Evolutionary conservation across 2,888 invertebrate species (phyloP).

Genomic region (Ormyrus pomaceus): DNA sequence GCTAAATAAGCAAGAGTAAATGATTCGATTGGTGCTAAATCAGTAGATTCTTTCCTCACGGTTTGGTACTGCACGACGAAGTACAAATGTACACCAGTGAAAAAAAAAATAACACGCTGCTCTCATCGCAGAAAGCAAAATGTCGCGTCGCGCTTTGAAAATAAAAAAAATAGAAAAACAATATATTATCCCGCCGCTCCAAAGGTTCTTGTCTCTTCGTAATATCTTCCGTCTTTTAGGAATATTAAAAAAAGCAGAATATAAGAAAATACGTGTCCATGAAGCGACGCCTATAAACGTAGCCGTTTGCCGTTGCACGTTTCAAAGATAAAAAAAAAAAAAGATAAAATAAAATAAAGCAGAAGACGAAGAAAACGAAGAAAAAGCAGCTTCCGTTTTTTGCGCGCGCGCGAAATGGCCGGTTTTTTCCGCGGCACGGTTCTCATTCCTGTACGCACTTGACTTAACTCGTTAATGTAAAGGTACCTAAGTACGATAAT

Average conservation of each 20-base stretch:
- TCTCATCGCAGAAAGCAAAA: background rate
- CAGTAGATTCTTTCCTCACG: slow-evolving; percentile 34
- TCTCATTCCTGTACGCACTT: slow-evolving; percentile 50
- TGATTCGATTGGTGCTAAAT: slow-evolving; percentile 58
- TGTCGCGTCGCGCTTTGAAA: slow-evolving; percentile 23
- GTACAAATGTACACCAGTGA: slow-evolving; percentile 2
- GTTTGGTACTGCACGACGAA: slow-evolving; percentile 17
- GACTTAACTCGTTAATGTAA: background rate
- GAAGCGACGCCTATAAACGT: slow-evolving; percentile 10
- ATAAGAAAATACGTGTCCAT: background rate
- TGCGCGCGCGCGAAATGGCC: slow-evolving; percentile 11
- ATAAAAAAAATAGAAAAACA: no score
- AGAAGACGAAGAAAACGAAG: background rate
- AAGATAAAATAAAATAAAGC: background rate
- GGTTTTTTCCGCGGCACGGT: slow-evolving; percentile 41
- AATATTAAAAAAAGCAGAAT: background rate
- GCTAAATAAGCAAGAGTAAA: slow-evolving; percentile 16
- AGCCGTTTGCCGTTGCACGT: slow-evolving; percentile 41
- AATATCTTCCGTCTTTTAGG: background rate
- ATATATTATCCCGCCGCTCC: background rate
- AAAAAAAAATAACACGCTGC: background rate
- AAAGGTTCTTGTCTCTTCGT: background rate
- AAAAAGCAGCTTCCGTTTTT: slow-evolving; percentile 14
- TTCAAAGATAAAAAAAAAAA: background rate
- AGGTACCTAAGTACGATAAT: no score